phyloP scores from a whole-genome alignment of 2,888 invertebrate species.

The Xiphydria camelus region DNA sequence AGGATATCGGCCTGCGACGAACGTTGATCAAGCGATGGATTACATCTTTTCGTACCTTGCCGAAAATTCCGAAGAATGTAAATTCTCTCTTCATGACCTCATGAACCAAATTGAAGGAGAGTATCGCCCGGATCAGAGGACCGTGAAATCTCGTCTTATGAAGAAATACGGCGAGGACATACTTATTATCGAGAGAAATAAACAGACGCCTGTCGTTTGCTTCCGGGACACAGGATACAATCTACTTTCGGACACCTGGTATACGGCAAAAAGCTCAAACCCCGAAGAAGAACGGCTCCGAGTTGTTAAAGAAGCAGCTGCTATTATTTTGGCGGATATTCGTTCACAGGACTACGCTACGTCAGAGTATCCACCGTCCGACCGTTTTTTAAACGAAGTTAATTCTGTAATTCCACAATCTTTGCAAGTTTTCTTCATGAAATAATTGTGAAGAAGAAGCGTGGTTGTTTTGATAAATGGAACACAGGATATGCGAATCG shows the following conservation, averaged over 20 bases:
- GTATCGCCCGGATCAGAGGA: slow-evolving; percentile 11
- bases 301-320: slow-evolving; percentile 24
- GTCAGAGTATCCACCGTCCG: slow-evolving; percentile 20
- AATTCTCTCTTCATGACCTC: slow-evolving; percentile 25
- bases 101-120: slow-evolving; percentile 19
- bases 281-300: slow-evolving; percentile 23
- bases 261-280: slow-evolving; percentile 15
- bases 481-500: background rate
- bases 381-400: slow-evolving; percentile 20
- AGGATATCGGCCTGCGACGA: too few species aligned
- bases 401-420: slow-evolving; percentile 22
- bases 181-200: slow-evolving; percentile 17
- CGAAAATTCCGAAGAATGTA: slow-evolving; percentile 25
- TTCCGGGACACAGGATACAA: slow-evolving; percentile 27
- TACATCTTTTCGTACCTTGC: slow-evolving; percentile 18
- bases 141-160: too few species aligned
- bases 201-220: too few species aligned
- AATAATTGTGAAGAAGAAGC: slow-evolving; percentile 1
- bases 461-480: slow-evolving; percentile 3
- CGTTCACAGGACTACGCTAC: slow-evolving; percentile 19
- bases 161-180: slow-evolving; percentile 22
- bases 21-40: slow-evolving; percentile 27
- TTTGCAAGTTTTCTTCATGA: slow-evolving; percentile 16
- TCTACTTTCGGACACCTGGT: slow-evolving; percentile 24
- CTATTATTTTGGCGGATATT: slow-evolving; percentile 28